phyloP scores from a whole-genome alignment of 2,888 invertebrate species.

The Elysia crispata region DNA sequence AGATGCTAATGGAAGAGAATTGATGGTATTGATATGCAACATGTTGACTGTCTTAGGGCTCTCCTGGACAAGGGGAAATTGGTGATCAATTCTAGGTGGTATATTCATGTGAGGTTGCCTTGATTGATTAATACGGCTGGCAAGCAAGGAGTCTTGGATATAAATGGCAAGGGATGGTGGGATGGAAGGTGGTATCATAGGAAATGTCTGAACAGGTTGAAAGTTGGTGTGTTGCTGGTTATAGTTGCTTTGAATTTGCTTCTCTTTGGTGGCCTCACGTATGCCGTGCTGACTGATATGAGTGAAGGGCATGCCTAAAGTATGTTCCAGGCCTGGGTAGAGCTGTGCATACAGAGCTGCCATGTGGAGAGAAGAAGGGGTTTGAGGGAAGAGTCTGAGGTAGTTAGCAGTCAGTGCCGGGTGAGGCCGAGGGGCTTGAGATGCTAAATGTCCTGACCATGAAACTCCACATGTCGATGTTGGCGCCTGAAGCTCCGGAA shows the following conservation, averaged over 20 bases:
- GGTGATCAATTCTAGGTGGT: background rate
- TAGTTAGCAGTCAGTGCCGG: constrained; percentile 30
- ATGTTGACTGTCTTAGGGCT: background rate
- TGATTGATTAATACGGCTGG: background rate
- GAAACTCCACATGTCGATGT: background rate
- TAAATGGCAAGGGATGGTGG: background rate
- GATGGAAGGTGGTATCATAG: background rate
- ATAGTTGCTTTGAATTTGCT: constrained; percentile 11
- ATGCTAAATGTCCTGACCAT: background rate
- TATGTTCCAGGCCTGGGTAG: background rate
- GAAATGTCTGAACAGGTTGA: background rate
- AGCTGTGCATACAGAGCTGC: constrained; percentile 12
- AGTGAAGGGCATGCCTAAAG: background rate
- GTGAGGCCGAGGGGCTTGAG: background rate
- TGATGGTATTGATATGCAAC: background rate
- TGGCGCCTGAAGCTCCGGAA: background rate
- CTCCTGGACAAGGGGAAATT: constrained; percentile 15
- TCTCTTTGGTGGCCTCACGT: background rate
- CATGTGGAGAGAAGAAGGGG: constrained; percentile 30
- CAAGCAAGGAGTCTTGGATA: background rate
- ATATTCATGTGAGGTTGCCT: background rate
- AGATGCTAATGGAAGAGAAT: background rate
- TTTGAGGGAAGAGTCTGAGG: constrained; percentile 21
- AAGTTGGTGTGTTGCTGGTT: too few relatives aligned
- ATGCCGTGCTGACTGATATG: background rate